These are phyloP conservation scores for Petroica traversi DNA, from an alignment of 2,113 vertebrate genomes.

Conservation along the genomic window DNA sequence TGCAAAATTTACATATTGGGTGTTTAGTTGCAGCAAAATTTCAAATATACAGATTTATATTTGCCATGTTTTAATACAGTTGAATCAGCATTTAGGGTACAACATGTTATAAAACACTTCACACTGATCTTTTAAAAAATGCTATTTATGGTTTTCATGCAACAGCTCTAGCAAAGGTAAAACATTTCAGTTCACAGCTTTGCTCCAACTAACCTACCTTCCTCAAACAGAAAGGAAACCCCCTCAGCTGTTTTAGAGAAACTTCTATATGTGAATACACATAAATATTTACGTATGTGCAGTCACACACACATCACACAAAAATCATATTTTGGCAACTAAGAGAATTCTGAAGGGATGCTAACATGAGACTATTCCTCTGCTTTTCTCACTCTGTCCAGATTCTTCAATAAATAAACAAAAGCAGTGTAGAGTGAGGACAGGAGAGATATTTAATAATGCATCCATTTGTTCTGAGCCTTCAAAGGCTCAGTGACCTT, in stretches of 20 bases:
- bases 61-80: not conserved
- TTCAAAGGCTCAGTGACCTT: not conserved
- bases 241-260: not conserved
- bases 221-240: not conserved
- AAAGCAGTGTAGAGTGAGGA: not conserved
- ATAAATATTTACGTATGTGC: not conserved
- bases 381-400: not conserved
- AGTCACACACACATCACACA: not conserved
- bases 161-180: not conserved
- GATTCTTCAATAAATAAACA: not conserved
- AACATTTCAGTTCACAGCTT: not conserved
- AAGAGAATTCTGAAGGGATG: not conserved
- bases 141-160: not conserved
- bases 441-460: not conserved
- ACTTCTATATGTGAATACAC: no score
- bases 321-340: not conserved
- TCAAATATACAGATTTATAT: not conserved
- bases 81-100: not conserved
- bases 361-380: not conserved
- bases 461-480: not conserved
- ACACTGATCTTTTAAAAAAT: not conserved
- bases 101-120: not conserved
- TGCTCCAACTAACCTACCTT: not conserved
- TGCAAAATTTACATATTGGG: not conserved
- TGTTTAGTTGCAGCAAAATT: not conserved